These are phyloP conservation scores for Lepidothrix coronata DNA, from an alignment of 2,113 vertebrate species.

Conservation along the genomic window DNA sequence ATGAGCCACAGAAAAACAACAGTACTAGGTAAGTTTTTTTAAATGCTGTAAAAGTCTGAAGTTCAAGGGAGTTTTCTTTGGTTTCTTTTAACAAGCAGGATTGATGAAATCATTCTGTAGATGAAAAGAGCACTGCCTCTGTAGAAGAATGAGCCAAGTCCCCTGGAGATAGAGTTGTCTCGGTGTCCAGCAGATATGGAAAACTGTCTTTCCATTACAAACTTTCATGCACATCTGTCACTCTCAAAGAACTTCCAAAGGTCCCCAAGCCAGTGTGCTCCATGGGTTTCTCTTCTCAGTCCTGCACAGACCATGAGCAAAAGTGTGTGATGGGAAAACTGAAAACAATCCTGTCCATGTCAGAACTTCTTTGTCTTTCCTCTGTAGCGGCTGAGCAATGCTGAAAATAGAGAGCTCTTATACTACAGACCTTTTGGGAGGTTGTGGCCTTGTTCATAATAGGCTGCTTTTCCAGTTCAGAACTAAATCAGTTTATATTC, in stretches of 20 bases:
- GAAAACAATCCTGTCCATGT: background rate
- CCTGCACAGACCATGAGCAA: background rate
- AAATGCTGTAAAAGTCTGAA: background rate
- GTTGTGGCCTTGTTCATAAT: background rate
- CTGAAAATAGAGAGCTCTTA: background rate
- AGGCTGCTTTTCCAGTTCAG: background rate
- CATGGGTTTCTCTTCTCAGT: background rate
- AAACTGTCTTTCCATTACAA: background rate
- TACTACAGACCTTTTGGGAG: background rate
- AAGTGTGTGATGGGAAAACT: background rate
- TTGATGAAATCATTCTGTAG: background rate
- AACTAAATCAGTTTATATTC: background rate
- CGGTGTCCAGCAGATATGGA: background rate
- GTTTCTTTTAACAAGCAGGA: background rate
- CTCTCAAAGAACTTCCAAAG: background rate
- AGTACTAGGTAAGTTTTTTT: background rate
- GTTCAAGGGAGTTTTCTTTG: background rate
- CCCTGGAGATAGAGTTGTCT: background rate
- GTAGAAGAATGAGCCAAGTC: background rate
- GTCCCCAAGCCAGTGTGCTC: too few relatives aligned
- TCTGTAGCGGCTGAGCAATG: background rate
- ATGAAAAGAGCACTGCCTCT: background rate
- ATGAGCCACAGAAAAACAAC: background rate
- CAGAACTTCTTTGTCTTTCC: background rate
- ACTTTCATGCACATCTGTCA: background rate